Evolutionary conservation across 2,797 vertebrate species (phyloP), one percentile per base, ranked within the genome.

Genomic region (Gobio occitaniae): DNA sequence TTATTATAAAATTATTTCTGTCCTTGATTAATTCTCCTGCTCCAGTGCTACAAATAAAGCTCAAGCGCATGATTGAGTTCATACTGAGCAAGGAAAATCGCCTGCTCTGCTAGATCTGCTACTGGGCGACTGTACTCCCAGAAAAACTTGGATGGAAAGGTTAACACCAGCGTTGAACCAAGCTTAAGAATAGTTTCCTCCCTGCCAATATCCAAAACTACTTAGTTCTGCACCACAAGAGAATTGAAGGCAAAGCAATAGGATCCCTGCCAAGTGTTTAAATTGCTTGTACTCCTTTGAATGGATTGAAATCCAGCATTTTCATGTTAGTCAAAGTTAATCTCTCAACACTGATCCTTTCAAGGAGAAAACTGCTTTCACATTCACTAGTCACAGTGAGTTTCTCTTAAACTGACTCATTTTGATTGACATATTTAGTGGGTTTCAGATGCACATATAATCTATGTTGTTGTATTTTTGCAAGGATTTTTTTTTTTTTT

Each of bases 161-260:
- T 72, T 25, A 56, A 38, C 36, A 25, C 38, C 50, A 81, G 79
- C 11, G 6, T 3, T 56, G 25, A 44, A 81, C 66, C 17, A 48
- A 19, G 56, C 56, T 72, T 41, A 71, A 79, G 21, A 52, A 29
- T 29, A 72, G 21, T 72, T 52, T 66, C n/a, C 21, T 48, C 19
- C 7, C 21, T 71, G 76, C 25, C 76, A 50, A 61, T 71, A 12
- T 79, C 68, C 77, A 72, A 79, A 78, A 68, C 54, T 63, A 59
- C 50, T 77, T 84, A 50, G 63, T 84, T 84, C 76, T 84, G 54
- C 68, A 63, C 76, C 68, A 63, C 41, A 71, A 61, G 56, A 13
- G 56, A 38, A 71, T 54, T 9, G 13, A 19, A 52, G 47, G 47
- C 78, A 80, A 70, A 70, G 52, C 25, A 71, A 70, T 72, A 12